These are phyloP conservation scores for Artemisiospiza belli DNA, from an alignment of 2,113 vertebrate species.

Conservation along the genomic window DNA sequence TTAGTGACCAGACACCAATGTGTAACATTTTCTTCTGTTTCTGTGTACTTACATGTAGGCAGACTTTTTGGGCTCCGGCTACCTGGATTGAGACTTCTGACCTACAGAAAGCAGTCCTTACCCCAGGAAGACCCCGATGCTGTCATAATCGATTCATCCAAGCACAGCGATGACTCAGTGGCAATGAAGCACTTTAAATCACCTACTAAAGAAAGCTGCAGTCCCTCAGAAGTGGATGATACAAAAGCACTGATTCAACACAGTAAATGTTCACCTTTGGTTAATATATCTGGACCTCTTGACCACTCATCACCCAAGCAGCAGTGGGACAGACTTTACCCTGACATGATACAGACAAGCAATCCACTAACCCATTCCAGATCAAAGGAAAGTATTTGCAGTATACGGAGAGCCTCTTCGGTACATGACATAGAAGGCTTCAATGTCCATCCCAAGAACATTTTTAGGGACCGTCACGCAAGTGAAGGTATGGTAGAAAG, in stretches of 20 bases:
- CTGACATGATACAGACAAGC: conserved; percentile 85
- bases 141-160: conserved; percentile 92
- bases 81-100: conserved; percentile 88
- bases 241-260: conserved; percentile 92
- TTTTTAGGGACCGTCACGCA: conserved; percentile 88
- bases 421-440: conserved; percentile 96
- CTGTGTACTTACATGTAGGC: conserved; percentile 73
- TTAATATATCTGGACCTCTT: conserved; percentile 87
- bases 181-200: conserved; percentile 92
- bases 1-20: not conserved
- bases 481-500: conserved; percentile 86
- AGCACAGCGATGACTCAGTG: conserved; percentile 87
- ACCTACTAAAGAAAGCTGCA: conserved; percentile 90
- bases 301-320: conserved; percentile 94
- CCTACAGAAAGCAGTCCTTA: conserved; percentile 91
- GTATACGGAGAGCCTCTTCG: conserved; percentile 93
- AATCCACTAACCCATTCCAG: conserved; percentile 86
- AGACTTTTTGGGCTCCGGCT: conserved; percentile 93
- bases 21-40: not conserved
- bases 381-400: conserved; percentile 90
- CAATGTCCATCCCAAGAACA: conserved; percentile 83
- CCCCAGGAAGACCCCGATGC: conserved; percentile 96
- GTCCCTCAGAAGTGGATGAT: conserved; percentile 92
- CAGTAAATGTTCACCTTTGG: conserved; percentile 86
- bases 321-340: conserved; percentile 87